Evolutionary conservation across 2,888 invertebrate species (phyloP), one percentile per base, ranked within the genome.

Genomic region (Epistrophella euchroma): DNA sequence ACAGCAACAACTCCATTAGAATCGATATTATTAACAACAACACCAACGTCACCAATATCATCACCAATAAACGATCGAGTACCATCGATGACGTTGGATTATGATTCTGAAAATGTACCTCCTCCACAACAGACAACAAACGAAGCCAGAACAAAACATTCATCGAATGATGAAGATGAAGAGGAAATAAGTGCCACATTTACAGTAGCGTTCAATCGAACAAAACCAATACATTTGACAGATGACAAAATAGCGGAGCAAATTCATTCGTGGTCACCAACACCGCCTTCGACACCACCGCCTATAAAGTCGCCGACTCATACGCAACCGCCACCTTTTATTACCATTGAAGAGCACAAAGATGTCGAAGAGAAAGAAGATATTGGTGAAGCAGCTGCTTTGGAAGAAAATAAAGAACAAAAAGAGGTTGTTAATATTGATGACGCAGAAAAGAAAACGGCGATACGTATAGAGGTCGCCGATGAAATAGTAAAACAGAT

Each of bases 101-200:
- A 71, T 37, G 77, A 85, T 13, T 56, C 64, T 43, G 73, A 75
- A 50, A 64, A 64, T 15, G 45, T 85, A 45, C 80, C 70, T 75
- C 66, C 56, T 13, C 2, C 45, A 13, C 1, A 32, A 43, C 47
- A 58, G 45, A 58, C 72, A 37, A 50, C 74, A 45, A 45, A 40
- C 9, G 60, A 37, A 40, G 0, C 17, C 13, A 66, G 68, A 5
- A 43, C 55, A 40, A 50, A 82, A 35, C 32, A 68, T 73, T 70
- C 75, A 73, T 72, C 82, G 7, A 58, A 72, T 56, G 88, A 88
- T 66, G 68, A 80, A 19, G 88, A 88, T 56, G 89, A 88, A 47
- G 88, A 88, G 45, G 90, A 91, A 83, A 90, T 91, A 66, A 91
- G 90, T 66, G 91, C 92, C 43, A 90, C 90, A 73, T 92, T 91